These are phyloP conservation scores for Tribolium freemani DNA, from an alignment of 2,888 invertebrate species.

Conservation along the genomic window DNA sequence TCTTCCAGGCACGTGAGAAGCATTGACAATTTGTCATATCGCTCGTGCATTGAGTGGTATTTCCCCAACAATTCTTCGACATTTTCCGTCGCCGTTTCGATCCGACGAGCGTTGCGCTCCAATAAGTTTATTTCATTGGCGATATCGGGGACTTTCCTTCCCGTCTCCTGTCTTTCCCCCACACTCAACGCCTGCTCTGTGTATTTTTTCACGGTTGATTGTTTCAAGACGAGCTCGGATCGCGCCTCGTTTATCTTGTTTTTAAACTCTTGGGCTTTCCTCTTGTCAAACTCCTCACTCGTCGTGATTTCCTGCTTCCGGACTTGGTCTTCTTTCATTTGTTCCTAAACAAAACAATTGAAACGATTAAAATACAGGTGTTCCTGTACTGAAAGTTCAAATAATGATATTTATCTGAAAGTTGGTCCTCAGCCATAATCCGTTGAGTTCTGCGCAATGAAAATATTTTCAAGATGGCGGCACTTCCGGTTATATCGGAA, in stretches of 20 bases:
- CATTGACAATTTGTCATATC: slow-evolving; percentile 58
- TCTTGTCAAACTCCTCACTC: slow-evolving; percentile 57
- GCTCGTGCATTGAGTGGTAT: slow-evolving; percentile 60
- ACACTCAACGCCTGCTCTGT: slow-evolving; percentile 67
- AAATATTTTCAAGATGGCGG: too few relatives aligned
- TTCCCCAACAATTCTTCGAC: slow-evolving; percentile 57
- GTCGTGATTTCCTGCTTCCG: slow-evolving; percentile 64
- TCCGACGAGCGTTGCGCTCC: slow-evolving; percentile 66
- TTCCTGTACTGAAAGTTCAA: too few relatives aligned
- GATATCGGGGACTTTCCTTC: slow-evolving; percentile 56
- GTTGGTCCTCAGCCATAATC: too few relatives aligned
- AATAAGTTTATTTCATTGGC: slow-evolving; percentile 67
- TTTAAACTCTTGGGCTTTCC: slow-evolving; percentile 54
- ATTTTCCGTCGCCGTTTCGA: slow-evolving; percentile 63
- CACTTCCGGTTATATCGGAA: too few relatives aligned
- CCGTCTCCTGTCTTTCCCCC: slow-evolving; percentile 65
- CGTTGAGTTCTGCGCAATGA: too few relatives aligned
- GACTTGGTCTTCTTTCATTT: slow-evolving; percentile 68
- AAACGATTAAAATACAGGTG: not conserved
- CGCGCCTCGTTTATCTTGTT: slow-evolving; percentile 54
- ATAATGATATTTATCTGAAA: too few relatives aligned
- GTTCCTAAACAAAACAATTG: slow-evolving; percentile 62
- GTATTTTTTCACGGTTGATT: slow-evolving; percentile 66
- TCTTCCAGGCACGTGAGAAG: slow-evolving; percentile 56
- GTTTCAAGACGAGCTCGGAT: slow-evolving; percentile 67